Evolutionary conservation across 2,113 vertebrate genomes (phyloP).

Genomic region (Suncus etruscus): DNA sequence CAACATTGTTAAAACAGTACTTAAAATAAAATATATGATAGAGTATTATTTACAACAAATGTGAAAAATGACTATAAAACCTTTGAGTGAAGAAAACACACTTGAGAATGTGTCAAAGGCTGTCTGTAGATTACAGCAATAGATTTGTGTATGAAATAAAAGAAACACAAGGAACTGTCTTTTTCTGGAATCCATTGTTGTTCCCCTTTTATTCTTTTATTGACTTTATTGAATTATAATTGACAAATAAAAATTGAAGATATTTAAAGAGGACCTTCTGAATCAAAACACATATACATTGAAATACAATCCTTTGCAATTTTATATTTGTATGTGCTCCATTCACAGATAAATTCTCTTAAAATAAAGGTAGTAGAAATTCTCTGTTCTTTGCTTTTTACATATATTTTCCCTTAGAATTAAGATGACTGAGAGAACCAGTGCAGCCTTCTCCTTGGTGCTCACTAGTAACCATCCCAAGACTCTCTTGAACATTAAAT

Average conservation of each 20-base stretch:
- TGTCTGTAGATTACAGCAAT: conserved; percentile 76
- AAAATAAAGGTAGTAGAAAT: background rate
- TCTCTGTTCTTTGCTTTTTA: background rate
- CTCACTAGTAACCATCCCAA: background rate
- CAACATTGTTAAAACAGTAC: conserved; percentile 76
- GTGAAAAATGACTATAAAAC: conserved; percentile 67
- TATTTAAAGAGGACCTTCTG: background rate
- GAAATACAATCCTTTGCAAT: background rate
- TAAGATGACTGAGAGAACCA: background rate
- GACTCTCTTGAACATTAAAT: background rate
- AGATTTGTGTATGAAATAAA: background rate
- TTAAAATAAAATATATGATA: conserved; percentile 80
- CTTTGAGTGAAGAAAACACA: background rate
- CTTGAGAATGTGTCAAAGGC: conserved; percentile 66
- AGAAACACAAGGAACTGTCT: background rate
- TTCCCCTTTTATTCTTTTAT: background rate
- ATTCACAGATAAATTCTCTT: background rate
- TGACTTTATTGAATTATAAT: conserved; percentile 12
- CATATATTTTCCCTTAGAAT: background rate
- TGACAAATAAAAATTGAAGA: background rate
- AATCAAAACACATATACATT: background rate
- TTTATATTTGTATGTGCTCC: background rate
- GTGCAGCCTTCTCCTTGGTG: background rate
- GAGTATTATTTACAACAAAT: conserved; percentile 80
- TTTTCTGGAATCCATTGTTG: background rate